Percentiles rank a stretch among this genome's conserved stretches.
Conservation (phyloP, 2,797 vertebrate species). For the Spinibarbus caldwelli region DNA sequence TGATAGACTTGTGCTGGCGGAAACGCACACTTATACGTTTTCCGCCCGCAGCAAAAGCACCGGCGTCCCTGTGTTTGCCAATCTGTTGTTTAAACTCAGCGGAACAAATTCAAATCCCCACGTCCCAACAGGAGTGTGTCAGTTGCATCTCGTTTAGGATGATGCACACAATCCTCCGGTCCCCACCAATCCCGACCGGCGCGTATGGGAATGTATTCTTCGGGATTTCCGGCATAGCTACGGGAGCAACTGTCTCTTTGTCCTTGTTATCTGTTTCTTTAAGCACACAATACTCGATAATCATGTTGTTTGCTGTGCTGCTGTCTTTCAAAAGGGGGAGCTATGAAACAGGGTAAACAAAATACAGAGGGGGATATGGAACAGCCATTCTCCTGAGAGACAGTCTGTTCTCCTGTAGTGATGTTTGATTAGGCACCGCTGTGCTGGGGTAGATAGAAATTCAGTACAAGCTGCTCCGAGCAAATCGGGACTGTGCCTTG, state of each 20-base stretch:
- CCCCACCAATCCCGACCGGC: conserved; percentile 1
- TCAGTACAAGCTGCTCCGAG: conserved; percentile 58
- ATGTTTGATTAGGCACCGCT: conserved; percentile 60
- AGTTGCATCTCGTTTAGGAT: conserved; percentile 51
- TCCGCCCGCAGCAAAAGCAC: conserved; percentile 52
- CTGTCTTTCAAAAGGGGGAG: conserved; percentile 42
- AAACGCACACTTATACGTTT: conserved; percentile 45
- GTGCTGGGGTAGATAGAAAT: conserved; percentile 52
- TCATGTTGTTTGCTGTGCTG: conserved; percentile 53
- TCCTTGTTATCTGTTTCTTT: conserved; percentile 37
- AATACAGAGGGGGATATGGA: conserved; percentile 44
- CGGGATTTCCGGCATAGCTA: conserved; percentile 8
- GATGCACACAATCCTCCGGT: conserved; percentile 37
- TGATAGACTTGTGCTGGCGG: conserved; percentile 56
- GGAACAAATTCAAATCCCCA: conserved; percentile 59
- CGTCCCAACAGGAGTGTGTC: conserved; percentile 48
- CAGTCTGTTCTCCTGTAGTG: conserved; percentile 57
- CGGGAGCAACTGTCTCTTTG: conserved; percentile 44
- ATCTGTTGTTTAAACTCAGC: conserved; percentile 63
- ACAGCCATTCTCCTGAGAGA: conserved; percentile 58
- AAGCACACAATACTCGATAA: conserved; percentile 53
- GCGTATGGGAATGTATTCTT: background rate
- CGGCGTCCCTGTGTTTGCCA: conserved; percentile 50
- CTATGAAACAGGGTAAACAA: conserved; percentile 56
- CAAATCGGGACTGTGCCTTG: conserved; percentile 55